Base-by-base conservation (phyloP, 2,797 vertebrate genomes). In the Phoxinus dragarum region DNA sequence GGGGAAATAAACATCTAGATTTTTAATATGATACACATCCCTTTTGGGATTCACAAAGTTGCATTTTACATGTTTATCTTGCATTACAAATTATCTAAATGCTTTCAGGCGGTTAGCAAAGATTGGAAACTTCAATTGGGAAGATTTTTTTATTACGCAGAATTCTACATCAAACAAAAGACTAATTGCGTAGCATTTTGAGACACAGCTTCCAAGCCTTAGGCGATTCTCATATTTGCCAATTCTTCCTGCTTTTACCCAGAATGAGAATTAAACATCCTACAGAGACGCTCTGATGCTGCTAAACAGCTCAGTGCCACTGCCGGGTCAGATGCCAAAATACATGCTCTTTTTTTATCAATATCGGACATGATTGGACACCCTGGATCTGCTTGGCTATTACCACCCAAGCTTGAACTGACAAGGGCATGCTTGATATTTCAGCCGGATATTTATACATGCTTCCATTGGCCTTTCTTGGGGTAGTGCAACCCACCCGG, bases 341-440 rank as follows among this genome's bases (percentile, higher is more conserved):
- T 81, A 21, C 42, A 61, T 44, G 36, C 52, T 68, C 67, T 12
- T 64, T 49, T n/a, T 79, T 86, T 82, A 86, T 86, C 47, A 80
- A 86, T 80, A 64, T 38, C 8, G 59, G 67, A 67, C 80, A 31
- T 64, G 71, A 71, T 82, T 44, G 31, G 56, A 74, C 67, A 61
- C 77, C 68, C 44, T 40, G 82, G 79, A 80, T 66, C 54, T 44
- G n/a, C n/a, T n/a, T n/a, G 74, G 83, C 64, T 80, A 85, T 89
- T 86, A 85, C 36, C 44, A 78, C 73, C 69, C 79, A 74, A 19
- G 69, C 44, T 86, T 5, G 42, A 52, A 49, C 75, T 71, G 64
- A 82, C 88, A 88, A 88, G 84, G 82, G 72, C 77, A 75, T 16
- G 73, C 14, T 52, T 31, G 49, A 88, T 88, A 88, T 87, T 88